Base-by-base conservation (phyloP, 2,113 vertebrate species). In the Phyllostomus hastatus region DNA sequence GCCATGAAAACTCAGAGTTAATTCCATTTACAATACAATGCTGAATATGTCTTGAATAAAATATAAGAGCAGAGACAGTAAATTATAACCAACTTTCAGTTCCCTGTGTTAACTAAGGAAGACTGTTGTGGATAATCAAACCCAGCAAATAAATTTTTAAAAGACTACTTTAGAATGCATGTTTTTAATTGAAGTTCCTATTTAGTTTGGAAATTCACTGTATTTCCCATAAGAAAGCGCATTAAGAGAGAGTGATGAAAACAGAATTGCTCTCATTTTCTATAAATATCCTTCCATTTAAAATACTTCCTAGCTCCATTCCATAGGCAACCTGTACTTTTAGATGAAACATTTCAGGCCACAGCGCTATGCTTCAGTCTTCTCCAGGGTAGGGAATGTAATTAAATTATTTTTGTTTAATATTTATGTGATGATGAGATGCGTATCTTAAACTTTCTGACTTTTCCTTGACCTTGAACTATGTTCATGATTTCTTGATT, bases 21-120 rank as follows among this genome's bases (percentile, higher is more conserved):
- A 79, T 93, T 94, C 22, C 26, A 87, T 57, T 92, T 91, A 82
- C 17, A 95, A 91, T 95, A 91, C 50, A 93, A 95, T 78, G 76
- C 7, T 64, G n/a, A 83, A 46, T 73, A 43, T 69, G 7, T 96
- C 41, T 86, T 79, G 59, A 94, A 88, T 70, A 95, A 95, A 67
- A 91, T 64, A 59, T 2, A 73, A 67, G 26, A 75, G n/a, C 57
- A 95, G 43, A 95, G 41, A 57, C 84, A 94, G 89, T 88, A 87
- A 90, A 88, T 84, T 88, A 76, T 48, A 76, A 79, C 10, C 7
- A 85, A 82, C 50, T 92, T 92, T 93, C 61, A 90, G 31, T 83
- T 87, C 94, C 17, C 35, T 96, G 4, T 96, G 50, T 67, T 94
- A 95, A 84, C 84, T 76, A 94, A 90, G 31, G 78, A 59, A 76